A percentile compares a stretch with the other conserved stretches of the same genome.
phyloP scores from a whole-genome alignment of 2,113 vertebrate species.

The Thryonomys swinderianus region DNA sequence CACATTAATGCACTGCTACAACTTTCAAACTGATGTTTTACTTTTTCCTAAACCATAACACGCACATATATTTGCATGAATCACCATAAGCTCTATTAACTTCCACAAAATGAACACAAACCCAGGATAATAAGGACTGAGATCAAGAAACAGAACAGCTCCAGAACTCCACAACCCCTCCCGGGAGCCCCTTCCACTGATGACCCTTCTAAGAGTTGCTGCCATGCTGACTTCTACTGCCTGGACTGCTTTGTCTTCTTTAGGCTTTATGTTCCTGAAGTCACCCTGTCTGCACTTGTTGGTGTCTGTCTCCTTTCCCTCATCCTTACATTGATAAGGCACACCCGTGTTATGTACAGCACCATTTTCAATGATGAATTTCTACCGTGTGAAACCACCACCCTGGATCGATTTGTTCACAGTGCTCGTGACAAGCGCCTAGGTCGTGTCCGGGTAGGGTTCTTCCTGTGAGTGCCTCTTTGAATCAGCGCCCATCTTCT shows the following conservation, averaged over 20 bases:
- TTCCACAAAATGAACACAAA: slow-evolving; percentile 38
- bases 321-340: background rate
- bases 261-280: background rate
- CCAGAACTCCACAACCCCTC: background rate
- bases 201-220: background rate
- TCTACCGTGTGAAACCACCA: background rate
- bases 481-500: background rate
- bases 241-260: background rate
- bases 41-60: slow-evolving; percentile 18
- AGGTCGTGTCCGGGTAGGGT: background rate
- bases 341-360: background rate
- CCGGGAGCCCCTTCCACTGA: too few relatives aligned
- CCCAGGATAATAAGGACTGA: background rate
- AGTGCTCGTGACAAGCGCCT: background rate
- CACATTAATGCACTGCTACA: background rate
- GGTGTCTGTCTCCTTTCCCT: background rate
- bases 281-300: too few relatives aligned
- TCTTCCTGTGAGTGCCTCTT: background rate
- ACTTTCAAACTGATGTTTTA: background rate
- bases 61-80: background rate
- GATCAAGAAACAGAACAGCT: background rate
- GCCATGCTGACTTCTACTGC: background rate
- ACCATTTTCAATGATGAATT: background rate
- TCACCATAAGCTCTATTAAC: background rate
- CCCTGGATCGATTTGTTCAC: too few relatives aligned